Evolutionary conservation across 2,797 vertebrate species (phyloP).

Genomic region (Mareca penelope): DNA sequence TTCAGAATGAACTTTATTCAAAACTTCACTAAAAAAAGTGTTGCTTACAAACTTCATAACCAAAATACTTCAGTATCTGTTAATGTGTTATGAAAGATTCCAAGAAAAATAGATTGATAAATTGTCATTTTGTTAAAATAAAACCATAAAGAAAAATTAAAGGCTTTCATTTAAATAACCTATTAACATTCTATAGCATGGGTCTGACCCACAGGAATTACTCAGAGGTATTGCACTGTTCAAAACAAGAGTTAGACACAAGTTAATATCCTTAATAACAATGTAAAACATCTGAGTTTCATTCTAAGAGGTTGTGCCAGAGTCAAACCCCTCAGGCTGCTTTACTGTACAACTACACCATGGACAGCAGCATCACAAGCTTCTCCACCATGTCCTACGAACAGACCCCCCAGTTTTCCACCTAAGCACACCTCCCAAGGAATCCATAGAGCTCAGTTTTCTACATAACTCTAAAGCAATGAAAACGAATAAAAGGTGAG

Average conservation of each 20-base stretch:
- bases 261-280: neutral
- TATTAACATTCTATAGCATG: neutral
- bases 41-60: neutral
- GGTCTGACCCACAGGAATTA: neutral
- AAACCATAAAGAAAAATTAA: neutral
- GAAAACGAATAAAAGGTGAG: neutral
- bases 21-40: neutral
- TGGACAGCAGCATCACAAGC: conserved; percentile 35
- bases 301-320: neutral
- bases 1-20: neutral
- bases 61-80: neutral
- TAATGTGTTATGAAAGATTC: neutral
- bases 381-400: neutral
- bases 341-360: neutral
- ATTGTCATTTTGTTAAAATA: neutral
- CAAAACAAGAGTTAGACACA: neutral
- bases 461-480: neutral
- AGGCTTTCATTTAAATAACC: neutral
- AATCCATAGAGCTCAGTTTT: neutral
- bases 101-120: neutral
- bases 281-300: neutral
- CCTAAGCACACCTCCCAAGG: neutral
- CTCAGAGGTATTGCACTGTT: neutral
- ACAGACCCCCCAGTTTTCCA: neutral
- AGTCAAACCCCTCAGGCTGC: neutral